Evolutionary conservation across 2,113 vertebrate species (phyloP).

Genomic region (Shinisaurus crocodilurus): DNA sequence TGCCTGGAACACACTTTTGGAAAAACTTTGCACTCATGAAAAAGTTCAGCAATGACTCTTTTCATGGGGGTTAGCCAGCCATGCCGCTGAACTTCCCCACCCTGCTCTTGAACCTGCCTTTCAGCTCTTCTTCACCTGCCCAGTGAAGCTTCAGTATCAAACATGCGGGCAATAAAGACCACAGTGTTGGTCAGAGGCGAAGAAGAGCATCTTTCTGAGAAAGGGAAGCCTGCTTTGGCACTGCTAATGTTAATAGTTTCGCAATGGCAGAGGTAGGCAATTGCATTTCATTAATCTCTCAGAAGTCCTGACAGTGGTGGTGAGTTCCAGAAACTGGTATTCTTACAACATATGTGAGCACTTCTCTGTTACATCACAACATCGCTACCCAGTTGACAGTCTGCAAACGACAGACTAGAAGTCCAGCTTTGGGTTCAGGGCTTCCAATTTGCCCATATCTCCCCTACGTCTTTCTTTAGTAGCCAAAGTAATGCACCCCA

Average conservation of each 20-base stretch:
- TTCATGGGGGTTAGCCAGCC: not conserved
- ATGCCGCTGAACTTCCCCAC: not conserved
- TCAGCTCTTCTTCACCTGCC: not conserved
- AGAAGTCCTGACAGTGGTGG: not conserved
- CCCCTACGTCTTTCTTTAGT: not conserved
- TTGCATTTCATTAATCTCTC: not conserved
- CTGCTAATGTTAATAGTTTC: not conserved
- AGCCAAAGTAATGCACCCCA: not conserved
- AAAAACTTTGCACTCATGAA: not conserved
- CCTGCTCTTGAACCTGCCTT: not conserved
- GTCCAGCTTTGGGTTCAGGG: not conserved
- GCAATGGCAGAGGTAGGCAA: not conserved
- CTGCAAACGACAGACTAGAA: not conserved
- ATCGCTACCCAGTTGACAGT: not conserved
- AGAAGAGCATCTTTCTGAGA: not conserved
- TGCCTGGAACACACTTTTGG: not conserved
- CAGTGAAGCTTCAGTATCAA: not conserved
- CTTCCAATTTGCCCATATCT: not conserved
- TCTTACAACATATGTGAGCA: not conserved
- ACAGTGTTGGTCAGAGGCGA: rapidly evolving
- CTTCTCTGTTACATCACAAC: not conserved
- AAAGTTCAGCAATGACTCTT: not conserved
- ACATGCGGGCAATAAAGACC: not conserved
- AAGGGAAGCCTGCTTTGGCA: not conserved
- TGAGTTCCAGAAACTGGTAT: not conserved